Conservation (phyloP, 2,113 vertebrate species). For the Probosciger aterrimus region DNA sequence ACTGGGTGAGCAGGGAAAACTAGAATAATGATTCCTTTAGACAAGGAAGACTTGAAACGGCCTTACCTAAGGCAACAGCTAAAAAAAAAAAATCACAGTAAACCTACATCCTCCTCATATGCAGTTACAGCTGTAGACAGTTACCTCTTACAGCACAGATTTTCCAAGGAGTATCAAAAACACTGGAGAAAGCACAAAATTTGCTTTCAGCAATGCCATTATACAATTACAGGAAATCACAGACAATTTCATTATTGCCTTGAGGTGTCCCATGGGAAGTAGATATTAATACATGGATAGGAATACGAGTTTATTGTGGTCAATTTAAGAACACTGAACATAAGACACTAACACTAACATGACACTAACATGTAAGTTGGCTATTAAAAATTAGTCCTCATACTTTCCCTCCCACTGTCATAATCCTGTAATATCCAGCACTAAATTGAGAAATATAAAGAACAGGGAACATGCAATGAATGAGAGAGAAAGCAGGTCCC, state of each 20-base stretch:
- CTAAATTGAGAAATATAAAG: neutral
- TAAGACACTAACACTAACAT: neutral
- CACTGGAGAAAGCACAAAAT: neutral
- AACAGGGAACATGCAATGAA: neutral
- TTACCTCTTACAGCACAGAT: neutral
- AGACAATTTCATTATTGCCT: neutral
- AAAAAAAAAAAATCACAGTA: neutral
- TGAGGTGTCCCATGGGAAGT: neutral
- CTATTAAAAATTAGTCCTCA: neutral
- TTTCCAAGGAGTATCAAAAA: neutral
- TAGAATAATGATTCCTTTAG: neutral
- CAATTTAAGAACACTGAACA: neutral
- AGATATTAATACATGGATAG: neutral
- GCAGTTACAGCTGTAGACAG: neutral
- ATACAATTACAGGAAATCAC: neutral
- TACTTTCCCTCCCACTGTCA: neutral
- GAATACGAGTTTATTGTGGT: neutral
- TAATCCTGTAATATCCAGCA: neutral
- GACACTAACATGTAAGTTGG: neutral
- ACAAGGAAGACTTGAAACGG: neutral
- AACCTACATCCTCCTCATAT: neutral
- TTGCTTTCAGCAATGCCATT: neutral
- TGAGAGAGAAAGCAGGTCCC: neutral
- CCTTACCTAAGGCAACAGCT: neutral
- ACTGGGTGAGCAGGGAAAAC: neutral